Base-by-base conservation (phyloP, 30 jellyfish, hydroid and myxozoan species). In the Aurelia sp. region DNA sequence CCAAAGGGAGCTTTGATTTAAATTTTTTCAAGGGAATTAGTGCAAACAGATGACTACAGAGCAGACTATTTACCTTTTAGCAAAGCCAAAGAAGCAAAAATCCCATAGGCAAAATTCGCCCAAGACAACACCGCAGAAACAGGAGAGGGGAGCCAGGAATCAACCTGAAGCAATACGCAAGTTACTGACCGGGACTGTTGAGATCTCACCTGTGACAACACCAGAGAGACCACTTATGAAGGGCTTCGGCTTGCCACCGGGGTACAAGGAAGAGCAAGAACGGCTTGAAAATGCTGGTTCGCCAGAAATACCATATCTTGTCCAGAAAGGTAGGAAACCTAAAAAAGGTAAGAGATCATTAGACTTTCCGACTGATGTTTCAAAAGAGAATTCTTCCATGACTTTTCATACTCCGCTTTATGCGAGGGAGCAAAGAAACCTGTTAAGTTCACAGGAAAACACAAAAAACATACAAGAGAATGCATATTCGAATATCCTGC, bases 81-180 rank as follows among this genome's bases (percentile, higher is more conserved):
- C 61, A 53, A 74, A 57, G 23, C 16, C 73, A 11, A 31, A 53
- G 62, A 74, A 74, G 61, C 30, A 21, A 30, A 22, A 9, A 20
- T 63, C 37, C 0, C 58, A 74, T n/a, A 66, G 35, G 68, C 53
- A 47, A 71, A 71, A 47, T 18, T 44, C 55, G 55, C 55, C 55
- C 15, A 44, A 44, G 55, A 64, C 18, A 70, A 17, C 61, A 40
- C 22, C 61, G 3, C 63, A 70, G 62, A 62, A 37, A 78, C 40
- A 35, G 16, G 55, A 44, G 12, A 65, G 21, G 60, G 50, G 20
- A 47, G 48, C 73, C 41, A 75, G 53, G 7, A 50, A 66, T 17
- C 98, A 92, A 74, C 96, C 96, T 11, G 98, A 92, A 74, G 98
- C 96, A 7, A 86, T 92, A 53, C 74, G 96, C 30, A 92, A 81